phyloP scores from a whole-genome alignment of 2,113 vertebrate genomes.

The Campylorhamphus procurvoides region DNA sequence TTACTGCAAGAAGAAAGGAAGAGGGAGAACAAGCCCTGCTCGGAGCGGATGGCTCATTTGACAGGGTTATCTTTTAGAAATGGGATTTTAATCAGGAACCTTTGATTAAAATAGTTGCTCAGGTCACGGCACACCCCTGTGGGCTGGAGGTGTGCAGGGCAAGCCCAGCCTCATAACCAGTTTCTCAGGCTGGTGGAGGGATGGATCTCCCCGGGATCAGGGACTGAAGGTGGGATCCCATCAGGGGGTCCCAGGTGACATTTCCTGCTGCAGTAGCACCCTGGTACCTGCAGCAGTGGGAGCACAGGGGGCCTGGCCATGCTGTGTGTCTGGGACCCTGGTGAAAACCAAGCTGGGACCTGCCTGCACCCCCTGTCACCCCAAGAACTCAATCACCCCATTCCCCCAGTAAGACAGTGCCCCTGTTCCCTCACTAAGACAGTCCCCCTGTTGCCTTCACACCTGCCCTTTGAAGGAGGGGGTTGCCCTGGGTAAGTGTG shows the following conservation, averaged over 20 bases:
- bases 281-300: neutral
- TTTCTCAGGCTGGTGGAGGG: neutral
- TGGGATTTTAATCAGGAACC: slow-evolving; percentile 21
- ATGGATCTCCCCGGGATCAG: neutral
- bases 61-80: neutral
- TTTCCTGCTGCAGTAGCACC: neutral
- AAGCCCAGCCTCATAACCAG: neutral
- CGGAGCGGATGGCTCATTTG: fast-evolving
- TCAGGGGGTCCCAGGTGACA: neutral
- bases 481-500: fast-evolving
- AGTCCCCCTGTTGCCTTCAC: fast-evolving
- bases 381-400: neutral
- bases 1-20: neutral
- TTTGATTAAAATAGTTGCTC: slow-evolving; percentile 16
- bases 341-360: neutral
- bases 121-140: neutral
- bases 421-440: fast-evolving
- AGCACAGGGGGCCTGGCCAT: neutral
- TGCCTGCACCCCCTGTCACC: fast-evolving
- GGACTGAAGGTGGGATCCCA: too few relatives aligned
- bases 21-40: neutral
- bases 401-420: neutral
- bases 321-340: fast-evolving
- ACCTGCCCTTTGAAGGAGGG: neutral
- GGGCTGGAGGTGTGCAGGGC: neutral